These are phyloP conservation scores for Leptinotarsa texana DNA, from an alignment of 1,140 invertebrate genomes.

Conservation along the genomic window DNA sequence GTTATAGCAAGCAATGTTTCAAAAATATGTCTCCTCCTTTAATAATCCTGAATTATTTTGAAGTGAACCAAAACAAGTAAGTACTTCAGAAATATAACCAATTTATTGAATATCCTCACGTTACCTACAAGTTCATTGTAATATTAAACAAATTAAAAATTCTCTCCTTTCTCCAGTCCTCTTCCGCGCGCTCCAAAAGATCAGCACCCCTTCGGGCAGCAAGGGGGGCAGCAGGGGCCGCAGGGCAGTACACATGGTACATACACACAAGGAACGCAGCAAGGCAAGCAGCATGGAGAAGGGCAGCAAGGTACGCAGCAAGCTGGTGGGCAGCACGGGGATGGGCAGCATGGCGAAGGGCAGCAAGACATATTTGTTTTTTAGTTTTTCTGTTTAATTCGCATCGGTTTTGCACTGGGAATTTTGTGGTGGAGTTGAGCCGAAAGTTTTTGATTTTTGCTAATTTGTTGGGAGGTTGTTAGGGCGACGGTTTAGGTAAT, in stretches of 20 bases:
- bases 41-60: no score
- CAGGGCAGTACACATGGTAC: constrained; percentile 29
- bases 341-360: constrained; percentile 18
- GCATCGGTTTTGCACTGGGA: constrained; percentile 26
- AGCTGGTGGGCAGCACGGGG: constrained; percentile 29
- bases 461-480: constrained; percentile 15
- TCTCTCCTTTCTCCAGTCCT: neutral
- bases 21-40: no score
- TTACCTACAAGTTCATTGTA: no score
- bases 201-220: constrained; percentile 19
- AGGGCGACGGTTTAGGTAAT: neutral
- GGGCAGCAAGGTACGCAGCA: constrained; percentile 40
- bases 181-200: neutral
- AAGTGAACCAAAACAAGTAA: no score
- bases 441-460: constrained; percentile 10
- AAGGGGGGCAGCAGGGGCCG: constrained; percentile 32
- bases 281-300: constrained; percentile 33
- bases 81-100: no score
- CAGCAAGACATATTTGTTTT: constrained; percentile 37
- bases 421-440: constrained; percentile 26
- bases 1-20: no score
- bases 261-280: constrained; percentile 32
- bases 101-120: no score
- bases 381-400: constrained; percentile 16
- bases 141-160: no score